Evolutionary conservation across 2,888 invertebrate species (phyloP).

Genomic region (Caenorhabditis afra): DNA sequence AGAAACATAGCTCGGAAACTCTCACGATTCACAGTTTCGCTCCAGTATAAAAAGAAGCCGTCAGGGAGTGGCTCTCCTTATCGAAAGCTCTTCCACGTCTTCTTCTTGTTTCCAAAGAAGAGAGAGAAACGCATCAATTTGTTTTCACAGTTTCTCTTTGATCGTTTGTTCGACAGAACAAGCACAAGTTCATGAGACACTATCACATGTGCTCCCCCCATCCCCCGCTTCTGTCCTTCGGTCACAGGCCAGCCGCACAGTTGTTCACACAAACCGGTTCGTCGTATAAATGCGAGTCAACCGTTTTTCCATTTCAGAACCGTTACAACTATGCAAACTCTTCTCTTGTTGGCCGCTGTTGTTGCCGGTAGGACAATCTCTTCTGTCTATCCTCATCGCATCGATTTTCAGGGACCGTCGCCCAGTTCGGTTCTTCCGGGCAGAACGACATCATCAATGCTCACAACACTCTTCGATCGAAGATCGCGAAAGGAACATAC

Average conservation of each 20-base stretch:
- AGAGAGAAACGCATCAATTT: neutral
- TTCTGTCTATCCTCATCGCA: neutral
- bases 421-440: conserved; percentile 27
- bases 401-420: neutral
- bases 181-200: neutral
- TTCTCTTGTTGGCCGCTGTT: conserved; percentile 25
- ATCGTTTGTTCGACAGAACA: conserved; percentile 22
- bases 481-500: conserved; percentile 30
- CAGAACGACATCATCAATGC: conserved; percentile 34
- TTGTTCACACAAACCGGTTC: conserved; percentile 38
- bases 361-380: conserved; percentile 8
- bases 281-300: conserved; percentile 31
- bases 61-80: neutral
- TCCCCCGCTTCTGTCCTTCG: conserved; percentile 23
- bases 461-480: conserved; percentile 35
- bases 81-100: neutral
- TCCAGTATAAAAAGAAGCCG: neutral
- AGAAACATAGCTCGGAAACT: neutral
- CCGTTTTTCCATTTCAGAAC: conserved; percentile 19
- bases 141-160: conserved; percentile 4
- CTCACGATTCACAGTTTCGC: neutral
- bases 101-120: neutral
- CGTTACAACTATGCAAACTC: conserved; percentile 17
- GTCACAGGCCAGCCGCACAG: conserved; percentile 32
- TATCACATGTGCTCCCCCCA: conserved; percentile 12